Percentiles rank a stretch among this genome's conserved stretches.
Conservation (phyloP, 2,113 vertebrate genomes). For the Ariopsis seemanni region DNA sequence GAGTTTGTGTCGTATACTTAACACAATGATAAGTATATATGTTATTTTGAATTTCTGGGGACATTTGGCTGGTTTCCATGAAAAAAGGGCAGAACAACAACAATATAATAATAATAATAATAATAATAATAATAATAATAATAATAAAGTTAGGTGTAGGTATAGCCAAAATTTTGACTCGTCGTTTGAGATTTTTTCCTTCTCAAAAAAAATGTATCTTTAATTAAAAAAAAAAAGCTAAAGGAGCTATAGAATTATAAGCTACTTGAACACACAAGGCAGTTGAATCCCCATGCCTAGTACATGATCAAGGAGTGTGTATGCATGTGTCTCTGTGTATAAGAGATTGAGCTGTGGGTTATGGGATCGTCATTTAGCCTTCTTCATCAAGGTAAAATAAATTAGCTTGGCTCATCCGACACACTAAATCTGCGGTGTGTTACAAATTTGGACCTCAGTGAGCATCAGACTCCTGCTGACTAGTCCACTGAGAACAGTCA, state of each 20-base stretch:
- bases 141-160: not conserved
- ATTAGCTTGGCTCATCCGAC: not conserved
- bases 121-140: not conserved
- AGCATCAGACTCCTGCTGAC: slow-evolving; percentile 22
- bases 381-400: slow-evolving; percentile 7
- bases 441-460: slow-evolving; percentile 32
- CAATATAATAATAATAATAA: not conserved
- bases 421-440: slow-evolving; percentile 5
- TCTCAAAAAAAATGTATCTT: not conserved
- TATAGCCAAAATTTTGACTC: not conserved
- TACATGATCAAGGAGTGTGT: not conserved
- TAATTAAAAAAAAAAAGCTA: not conserved
- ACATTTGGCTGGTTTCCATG: not conserved
- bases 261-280: not conserved
- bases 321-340: slow-evolving; percentile 11
- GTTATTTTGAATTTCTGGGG: not conserved
- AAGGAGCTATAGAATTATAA: not conserved
- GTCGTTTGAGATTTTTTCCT: not conserved
- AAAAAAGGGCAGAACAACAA: not conserved
- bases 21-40: not conserved
- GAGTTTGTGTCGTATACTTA: not conserved
- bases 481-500: slow-evolving; percentile 38
- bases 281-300: not conserved
- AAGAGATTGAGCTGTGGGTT: slow-evolving; percentile 8
- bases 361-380: slow-evolving; percentile 24